A percentile compares a stretch with the other conserved stretches of the same genome.
phyloP scores from a whole-genome alignment of 2,888 invertebrate genomes.

The Hirudinaria manillensis region DNA sequence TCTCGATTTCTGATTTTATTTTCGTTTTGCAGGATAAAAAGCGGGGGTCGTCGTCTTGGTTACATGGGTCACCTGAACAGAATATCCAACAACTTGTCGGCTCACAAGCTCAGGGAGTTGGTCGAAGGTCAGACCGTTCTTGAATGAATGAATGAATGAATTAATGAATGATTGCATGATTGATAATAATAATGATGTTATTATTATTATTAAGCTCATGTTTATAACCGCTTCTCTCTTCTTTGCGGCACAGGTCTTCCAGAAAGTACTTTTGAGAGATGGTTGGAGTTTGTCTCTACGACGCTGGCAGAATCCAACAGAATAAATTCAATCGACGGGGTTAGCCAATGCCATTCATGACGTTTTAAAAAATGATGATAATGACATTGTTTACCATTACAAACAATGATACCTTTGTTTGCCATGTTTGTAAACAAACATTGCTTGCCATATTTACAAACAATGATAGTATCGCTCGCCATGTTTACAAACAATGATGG shows the following conservation, averaged over 20 bases:
- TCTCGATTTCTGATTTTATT: no score
- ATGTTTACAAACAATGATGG: no score
- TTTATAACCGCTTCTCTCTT: neutral
- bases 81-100: constrained; percentile 57
- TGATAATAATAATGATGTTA: neutral
- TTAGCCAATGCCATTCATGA: constrained; percentile 47
- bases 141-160: neutral
- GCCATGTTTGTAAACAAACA: no score
- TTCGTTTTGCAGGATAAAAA: constrained; percentile 31
- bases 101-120: constrained; percentile 48
- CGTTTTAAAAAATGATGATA: neutral
- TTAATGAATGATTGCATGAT: neutral
- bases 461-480: no score
- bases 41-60: constrained; percentile 56
- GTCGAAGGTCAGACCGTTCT: neutral
- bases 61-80: constrained; percentile 64
- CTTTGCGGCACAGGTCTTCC: constrained; percentile 39
- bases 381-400: neutral
- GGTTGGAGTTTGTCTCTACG: constrained; percentile 55
- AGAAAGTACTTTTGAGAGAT: constrained; percentile 52
- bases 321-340: constrained; percentile 54
- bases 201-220: neutral
- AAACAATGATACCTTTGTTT: no score
- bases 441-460: no score
- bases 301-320: constrained; percentile 55